phyloP scores from a whole-genome alignment of 2,113 vertebrate genomes.

The Mungos mungo region DNA sequence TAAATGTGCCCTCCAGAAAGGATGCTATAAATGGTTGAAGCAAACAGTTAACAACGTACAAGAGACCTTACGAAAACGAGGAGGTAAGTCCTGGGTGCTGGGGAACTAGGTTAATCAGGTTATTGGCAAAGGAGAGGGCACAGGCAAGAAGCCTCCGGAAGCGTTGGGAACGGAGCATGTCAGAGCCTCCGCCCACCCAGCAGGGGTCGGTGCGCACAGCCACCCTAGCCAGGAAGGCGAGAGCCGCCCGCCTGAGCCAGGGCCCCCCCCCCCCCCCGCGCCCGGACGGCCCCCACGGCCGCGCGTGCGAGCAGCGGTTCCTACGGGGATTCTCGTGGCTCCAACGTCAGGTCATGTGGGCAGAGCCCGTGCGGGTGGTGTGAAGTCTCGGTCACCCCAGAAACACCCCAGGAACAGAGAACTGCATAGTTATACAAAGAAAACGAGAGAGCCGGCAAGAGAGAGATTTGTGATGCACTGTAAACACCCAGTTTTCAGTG shows the following conservation, averaged over 20 bases:
- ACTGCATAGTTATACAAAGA: conserved; percentile 84
- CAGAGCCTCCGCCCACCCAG: not conserved
- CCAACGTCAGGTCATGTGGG: not conserved
- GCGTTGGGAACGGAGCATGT: not conserved
- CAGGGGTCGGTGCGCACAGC: not conserved
- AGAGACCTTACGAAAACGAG: conserved; percentile 52
- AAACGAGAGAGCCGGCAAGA: not conserved
- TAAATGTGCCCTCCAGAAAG: not conserved
- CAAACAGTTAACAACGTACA: conserved; percentile 7
- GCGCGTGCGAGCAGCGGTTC: not conserved
- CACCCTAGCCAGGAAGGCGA: not conserved
- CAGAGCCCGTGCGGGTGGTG: not conserved
- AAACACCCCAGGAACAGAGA: conserved; percentile 1
- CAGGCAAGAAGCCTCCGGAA: conserved; percentile 54
- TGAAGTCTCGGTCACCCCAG: not conserved
- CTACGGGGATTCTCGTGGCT: not conserved
- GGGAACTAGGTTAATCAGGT: conserved; percentile 56
- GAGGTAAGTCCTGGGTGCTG: conserved; percentile 49
- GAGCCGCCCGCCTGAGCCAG: not conserved
- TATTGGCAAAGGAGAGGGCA: conserved; percentile 53
- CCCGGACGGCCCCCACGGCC: not conserved
- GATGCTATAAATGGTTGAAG: not conserved
- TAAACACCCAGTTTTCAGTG: conserved; percentile 31
- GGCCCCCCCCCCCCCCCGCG: too few relatives aligned
- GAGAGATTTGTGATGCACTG: conserved; percentile 47